These are phyloP conservation scores for Aradus depressus DNA, from an alignment of 2,888 invertebrate species.

Conservation along the genomic window DNA sequence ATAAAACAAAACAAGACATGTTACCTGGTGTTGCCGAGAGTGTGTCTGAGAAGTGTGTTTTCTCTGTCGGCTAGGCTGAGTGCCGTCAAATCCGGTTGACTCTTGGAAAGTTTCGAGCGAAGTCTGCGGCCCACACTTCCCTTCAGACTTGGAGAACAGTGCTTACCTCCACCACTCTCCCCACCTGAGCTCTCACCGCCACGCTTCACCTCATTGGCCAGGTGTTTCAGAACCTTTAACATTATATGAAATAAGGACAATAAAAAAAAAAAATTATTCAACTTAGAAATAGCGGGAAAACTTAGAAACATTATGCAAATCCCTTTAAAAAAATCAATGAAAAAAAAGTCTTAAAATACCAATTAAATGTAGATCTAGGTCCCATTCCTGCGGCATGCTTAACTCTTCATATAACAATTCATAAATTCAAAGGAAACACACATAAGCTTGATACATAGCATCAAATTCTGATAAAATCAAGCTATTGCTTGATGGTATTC, in stretches of 20 bases:
- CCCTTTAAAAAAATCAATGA: neutral
- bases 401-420: too few species aligned
- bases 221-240: conserved; percentile 57
- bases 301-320: neutral
- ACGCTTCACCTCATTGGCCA: conserved; percentile 60
- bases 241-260: neutral
- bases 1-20: too few species aligned
- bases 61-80: conserved; percentile 31
- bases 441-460: too few species aligned
- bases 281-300: neutral
- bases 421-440: too few species aligned
- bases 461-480: too few species aligned
- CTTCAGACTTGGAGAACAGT: conserved; percentile 2
- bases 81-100: conserved; percentile 72
- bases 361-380: too few species aligned
- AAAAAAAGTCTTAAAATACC: neutral
- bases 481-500: too few species aligned
- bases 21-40: conserved; percentile 30
- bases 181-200: conserved; percentile 15
- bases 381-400: too few species aligned
- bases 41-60: conserved; percentile 28
- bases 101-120: conserved; percentile 46
- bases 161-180: conserved; percentile 10
- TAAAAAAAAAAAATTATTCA: neutral
- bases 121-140: conserved; percentile 29